Base-by-base conservation (phyloP, 2,888 invertebrate genomes). In the Galeruca laticollis region DNA sequence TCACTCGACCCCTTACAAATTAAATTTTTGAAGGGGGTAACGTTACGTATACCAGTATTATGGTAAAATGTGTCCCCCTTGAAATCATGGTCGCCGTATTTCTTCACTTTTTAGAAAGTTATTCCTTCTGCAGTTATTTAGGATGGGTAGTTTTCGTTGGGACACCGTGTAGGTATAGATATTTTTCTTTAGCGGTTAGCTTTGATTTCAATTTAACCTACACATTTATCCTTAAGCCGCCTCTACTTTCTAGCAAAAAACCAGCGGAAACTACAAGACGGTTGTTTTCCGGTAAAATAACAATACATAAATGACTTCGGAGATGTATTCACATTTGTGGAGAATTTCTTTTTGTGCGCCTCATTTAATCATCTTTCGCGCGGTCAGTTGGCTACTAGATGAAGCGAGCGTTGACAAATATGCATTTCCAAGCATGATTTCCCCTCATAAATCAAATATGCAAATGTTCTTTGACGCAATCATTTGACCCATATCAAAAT, bases 271-370 rank as follows among this genome's bases (percentile, higher is more conserved):
- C 56, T 71, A 67, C 68, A 66, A 74, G 79, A 74, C 80, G 80
- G 79, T 80, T 81, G 21, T 54, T 80, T 81, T 77, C 78, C 78
- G 77, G 73, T 72, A 73, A 76, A 78, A 81, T 79, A 80, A 82
- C 80, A 81, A 82, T 82, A 81, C 82, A 82, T 80, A 84, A 83
- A 84, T 82, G 83, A 81, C 81, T 71, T 47, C 77, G 82, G 80
- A 82, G 82, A 84, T 84, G 82, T 82, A 82, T 83, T 83, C 84
- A 79, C 84, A 84, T 85, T 84, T 84, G 84, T 76, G 83, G 82
- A 56, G 79, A 82, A 82, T 84, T 82, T 82, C 82, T 83, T 83
- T 79, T 75, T 76, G 74, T 74, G 76, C 81, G 84, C 78, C 76
- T 83, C 84, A 85, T 84, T 85, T 83, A 79, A 74, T 73, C 74